Evolutionary conservation across 1,140 invertebrate species (phyloP).

Genomic region (Drosophila navojoa): DNA sequence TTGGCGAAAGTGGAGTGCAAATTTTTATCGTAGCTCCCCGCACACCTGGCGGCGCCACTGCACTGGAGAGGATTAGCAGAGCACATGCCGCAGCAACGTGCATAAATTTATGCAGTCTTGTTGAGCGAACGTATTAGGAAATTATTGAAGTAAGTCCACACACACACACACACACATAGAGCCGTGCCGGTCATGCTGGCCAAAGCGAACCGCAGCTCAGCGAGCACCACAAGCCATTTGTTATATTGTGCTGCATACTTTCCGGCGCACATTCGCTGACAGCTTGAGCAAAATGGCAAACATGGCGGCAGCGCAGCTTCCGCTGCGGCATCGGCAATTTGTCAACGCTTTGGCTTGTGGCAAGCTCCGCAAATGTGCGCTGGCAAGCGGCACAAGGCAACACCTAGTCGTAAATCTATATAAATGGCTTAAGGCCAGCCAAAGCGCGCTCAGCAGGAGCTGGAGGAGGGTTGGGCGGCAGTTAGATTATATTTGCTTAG

Average conservation of each 20-base stretch:
- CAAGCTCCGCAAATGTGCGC: conserved; percentile 67
- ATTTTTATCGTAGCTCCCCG: conserved; percentile 22
- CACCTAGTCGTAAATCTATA: conserved; percentile 68
- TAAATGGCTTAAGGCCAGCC: conserved; percentile 49
- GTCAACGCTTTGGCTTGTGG: conserved; percentile 75
- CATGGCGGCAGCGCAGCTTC: conserved; percentile 41
- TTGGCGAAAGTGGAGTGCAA: conserved; percentile 32
- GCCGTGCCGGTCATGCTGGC: neutral
- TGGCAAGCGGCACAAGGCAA: conserved; percentile 26
- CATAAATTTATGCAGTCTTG: conserved; percentile 42
- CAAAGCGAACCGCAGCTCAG: conserved; percentile 13
- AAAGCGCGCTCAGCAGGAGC: neutral
- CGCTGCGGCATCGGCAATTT: conserved; percentile 56
- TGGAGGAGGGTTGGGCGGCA: neutral
- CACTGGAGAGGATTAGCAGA: conserved; percentile 41
- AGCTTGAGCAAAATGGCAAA: conserved; percentile 77
- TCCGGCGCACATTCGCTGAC: conserved; percentile 60
- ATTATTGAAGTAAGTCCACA: conserved; percentile 59
- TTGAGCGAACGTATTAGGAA: conserved; percentile 56
- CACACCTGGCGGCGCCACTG: neutral
- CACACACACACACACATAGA: neutral
- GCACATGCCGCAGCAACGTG: conserved; percentile 24
- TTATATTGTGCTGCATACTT: conserved; percentile 70
- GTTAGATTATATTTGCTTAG: conserved; percentile 41
- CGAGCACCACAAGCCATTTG: conserved; percentile 63